Evolutionary conservation across 2,797 vertebrate genomes (phyloP).

Genomic region (Harpagifer antarcticus): DNA sequence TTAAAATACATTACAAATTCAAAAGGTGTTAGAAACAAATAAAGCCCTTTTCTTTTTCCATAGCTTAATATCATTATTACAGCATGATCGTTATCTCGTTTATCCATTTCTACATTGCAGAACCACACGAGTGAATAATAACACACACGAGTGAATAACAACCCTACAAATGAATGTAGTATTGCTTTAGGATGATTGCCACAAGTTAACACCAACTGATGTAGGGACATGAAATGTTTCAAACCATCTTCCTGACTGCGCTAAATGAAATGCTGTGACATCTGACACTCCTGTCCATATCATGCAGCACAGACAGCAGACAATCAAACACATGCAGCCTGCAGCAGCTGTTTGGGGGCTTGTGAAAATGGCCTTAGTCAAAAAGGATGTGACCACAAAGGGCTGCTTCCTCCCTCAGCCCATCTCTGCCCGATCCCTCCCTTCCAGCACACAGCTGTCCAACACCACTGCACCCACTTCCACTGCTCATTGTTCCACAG

Average conservation of each 20-base stretch:
- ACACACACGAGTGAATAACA: constrained; percentile 9
- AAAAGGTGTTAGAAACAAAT: not conserved
- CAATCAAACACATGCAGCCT: constrained; percentile 55
- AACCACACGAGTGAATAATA: no score
- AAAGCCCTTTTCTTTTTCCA: not conserved
- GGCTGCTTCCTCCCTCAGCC: constrained; percentile 83
- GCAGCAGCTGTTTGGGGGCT: constrained; percentile 78
- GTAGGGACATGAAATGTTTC: not conserved
- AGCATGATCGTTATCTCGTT: not conserved
- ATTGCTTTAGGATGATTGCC: not conserved
- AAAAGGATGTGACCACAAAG: constrained; percentile 84
- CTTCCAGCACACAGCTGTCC: constrained; percentile 80
- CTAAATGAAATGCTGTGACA: constrained; percentile 6
- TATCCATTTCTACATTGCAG: not conserved
- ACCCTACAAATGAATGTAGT: not conserved
- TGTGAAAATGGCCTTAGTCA: constrained; percentile 68
- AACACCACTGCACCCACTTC: constrained; percentile 72
- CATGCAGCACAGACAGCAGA: constrained; percentile 12
- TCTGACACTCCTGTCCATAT: constrained; percentile 5
- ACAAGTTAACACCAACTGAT: not conserved
- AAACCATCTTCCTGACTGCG: not conserved
- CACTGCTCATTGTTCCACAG: constrained; percentile 76
- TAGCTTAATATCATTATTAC: not conserved
- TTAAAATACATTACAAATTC: not conserved
- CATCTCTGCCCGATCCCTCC: constrained; percentile 77